Percentiles rank a stretch among this genome's conserved stretches.
Conservation (phyloP, 37 sponge, comb jelly and placozoan species). For the Ephydatia muelleri region DNA sequence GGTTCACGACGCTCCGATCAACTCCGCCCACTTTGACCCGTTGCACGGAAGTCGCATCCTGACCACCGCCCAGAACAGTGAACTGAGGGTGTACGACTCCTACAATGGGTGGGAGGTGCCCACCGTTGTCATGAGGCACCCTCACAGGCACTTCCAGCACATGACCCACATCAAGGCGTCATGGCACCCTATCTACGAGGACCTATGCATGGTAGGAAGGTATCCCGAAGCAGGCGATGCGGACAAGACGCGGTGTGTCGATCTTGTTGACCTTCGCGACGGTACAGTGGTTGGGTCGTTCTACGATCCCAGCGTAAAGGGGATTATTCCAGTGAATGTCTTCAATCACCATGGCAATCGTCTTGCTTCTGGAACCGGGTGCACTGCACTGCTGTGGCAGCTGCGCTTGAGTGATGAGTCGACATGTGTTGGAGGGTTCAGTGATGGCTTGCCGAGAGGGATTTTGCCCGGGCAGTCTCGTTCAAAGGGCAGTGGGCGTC, state of each 20-base stretch:
- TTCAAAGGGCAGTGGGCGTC: neutral
- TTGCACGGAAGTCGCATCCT: constrained; percentile 41
- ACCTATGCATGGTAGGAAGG: constrained; percentile 54
- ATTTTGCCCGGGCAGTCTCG: neutral
- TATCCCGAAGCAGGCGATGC: constrained; percentile 25
- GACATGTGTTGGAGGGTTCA: neutral
- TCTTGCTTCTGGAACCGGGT: constrained; percentile 73
- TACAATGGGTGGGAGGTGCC: constrained; percentile 33
- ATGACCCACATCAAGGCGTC: constrained; percentile 68
- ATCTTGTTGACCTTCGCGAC: constrained; percentile 42
- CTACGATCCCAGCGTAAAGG: neutral
- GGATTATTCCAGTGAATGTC: constrained; percentile 42
- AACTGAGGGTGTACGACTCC: constrained; percentile 52
- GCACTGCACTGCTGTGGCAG: constrained; percentile 29
- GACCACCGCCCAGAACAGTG: constrained; percentile 61
- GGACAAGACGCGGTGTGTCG: constrained; percentile 40
- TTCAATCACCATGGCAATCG: constrained; percentile 48
- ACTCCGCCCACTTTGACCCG: constrained; percentile 64
- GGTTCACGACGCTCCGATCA: constrained; percentile 27
- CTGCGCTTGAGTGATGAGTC: neutral
- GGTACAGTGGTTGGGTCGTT: constrained; percentile 33
- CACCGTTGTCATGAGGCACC: constrained; percentile 22
- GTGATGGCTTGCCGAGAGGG: neutral
- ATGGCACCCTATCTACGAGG: constrained; percentile 73
- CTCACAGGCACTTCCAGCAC: constrained; percentile 70